Percentiles rank a stretch among this genome's conserved stretches.
Evolutionary conservation across 2,797 vertebrate species (phyloP).

Genomic region (Telmatherina bonti): DNA sequence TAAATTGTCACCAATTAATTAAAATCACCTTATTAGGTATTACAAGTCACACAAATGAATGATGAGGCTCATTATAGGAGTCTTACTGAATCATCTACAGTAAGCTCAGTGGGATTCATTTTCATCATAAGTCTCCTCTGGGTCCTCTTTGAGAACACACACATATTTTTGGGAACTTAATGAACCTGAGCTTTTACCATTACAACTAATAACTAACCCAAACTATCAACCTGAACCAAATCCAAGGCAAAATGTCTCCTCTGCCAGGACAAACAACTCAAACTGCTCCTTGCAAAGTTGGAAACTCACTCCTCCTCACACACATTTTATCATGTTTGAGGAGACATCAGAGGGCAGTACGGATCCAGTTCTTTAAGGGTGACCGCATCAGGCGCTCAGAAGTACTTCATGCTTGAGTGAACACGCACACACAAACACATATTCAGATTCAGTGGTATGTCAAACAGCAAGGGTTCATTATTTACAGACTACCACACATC

Average conservation of each 20-base stretch:
- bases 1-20: no score
- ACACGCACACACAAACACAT: conserved; percentile 13
- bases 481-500: conserved; percentile 62
- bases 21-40: not conserved
- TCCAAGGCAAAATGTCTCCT: not conserved
- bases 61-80: not conserved
- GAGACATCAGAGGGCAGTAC: conserved; percentile 23
- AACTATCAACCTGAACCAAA: not conserved
- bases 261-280: not conserved
- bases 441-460: conserved; percentile 20
- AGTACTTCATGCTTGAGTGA: conserved; percentile 28
- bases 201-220: not conserved
- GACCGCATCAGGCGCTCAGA: conserved; percentile 52
- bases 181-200: not conserved
- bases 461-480: conserved; percentile 56
- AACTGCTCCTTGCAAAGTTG: not conserved
- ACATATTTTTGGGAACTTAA: not conserved
- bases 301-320: not conserved
- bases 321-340: not conserved
- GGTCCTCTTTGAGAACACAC: not conserved
- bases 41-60: not conserved
- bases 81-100: not conserved
- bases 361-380: not conserved
- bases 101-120: not conserved
- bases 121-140: not conserved